Base-by-base conservation (phyloP, 2,888 invertebrate genomes). In the Xylocampa areola region DNA sequence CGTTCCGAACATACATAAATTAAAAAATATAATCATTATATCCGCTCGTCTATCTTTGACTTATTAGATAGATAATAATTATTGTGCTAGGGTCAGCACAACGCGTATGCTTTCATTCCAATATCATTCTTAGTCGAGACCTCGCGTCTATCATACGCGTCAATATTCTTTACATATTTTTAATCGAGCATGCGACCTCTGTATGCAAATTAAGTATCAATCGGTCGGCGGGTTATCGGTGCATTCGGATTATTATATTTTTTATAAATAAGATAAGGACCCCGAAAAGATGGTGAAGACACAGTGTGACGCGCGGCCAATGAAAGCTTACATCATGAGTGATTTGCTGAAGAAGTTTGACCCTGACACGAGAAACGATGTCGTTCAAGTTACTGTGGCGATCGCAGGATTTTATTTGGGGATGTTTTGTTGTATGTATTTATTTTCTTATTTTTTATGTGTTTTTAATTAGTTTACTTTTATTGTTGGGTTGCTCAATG, bases 311-410 rank as follows among this genome's bases (percentile, higher is more conserved):
- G 87, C 88, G 58, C 71, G 89, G 65, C 85, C 86, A 43, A 85
- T 88, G 71, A 92, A 89, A 82, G 86, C 89, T 64, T 91, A 87
- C 90, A 92, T 92, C 81, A 93, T 93, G 93, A 93, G 93, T 88
- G 92, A 92, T 76, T 67, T 92, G 40, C 80, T 92, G 79, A 91
- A 90, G 78, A 92, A 87, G 68, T 88, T 92, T 37, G 87, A 92
- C 70, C 80, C 86, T 36, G 89, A 91, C 30, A 84, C 86, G 1
- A 87, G 86, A 14, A 90, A 88, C 68, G 92, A 92, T 76, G 82
- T 89, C 59, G 87, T 90, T 27, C 89, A 92, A 69, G 74, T 91
- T 16, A 83, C 84, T 2, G 80, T 91, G 4, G 89, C 87, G 1
- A 80, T 90, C 36, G 85, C 80, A 50, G 92, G 93, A 13, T 88